Evolutionary conservation across 2,113 vertebrate species (phyloP).

Genomic region (Maccullochella peelii): DNA sequence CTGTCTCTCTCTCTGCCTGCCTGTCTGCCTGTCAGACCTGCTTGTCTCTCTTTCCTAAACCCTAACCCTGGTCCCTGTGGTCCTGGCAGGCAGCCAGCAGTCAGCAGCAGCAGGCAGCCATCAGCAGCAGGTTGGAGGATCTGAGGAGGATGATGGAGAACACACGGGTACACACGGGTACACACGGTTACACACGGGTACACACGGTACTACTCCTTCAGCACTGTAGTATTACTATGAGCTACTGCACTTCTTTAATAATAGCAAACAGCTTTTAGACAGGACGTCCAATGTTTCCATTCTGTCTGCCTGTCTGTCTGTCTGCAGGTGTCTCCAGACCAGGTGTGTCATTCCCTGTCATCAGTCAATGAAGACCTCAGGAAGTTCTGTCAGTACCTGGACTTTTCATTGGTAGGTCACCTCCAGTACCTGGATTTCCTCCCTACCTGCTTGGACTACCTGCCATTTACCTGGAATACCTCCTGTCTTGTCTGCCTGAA

Average conservation of each 20-base stretch:
- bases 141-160: slow-evolving; percentile 43
- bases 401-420: slow-evolving; percentile 47
- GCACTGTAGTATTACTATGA: background rate
- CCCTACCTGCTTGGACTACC: background rate
- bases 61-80: too few species aligned
- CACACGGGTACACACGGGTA: slow-evolving; percentile 50
- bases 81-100: slow-evolving; percentile 45
- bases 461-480: background rate
- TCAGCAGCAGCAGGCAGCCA: slow-evolving; percentile 57
- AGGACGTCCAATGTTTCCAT: too few species aligned
- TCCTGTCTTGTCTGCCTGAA: background rate
- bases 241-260: background rate
- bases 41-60: too few species aligned
- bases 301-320: background rate
- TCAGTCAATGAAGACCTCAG: slow-evolving; percentile 49
- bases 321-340: slow-evolving; percentile 52
- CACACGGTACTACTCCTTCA: background rate
- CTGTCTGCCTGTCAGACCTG: background rate
- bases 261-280: background rate
- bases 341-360: slow-evolving; percentile 50
- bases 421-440: background rate
- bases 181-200: slow-evolving; percentile 28
- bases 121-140: slow-evolving; percentile 58
- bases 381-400: slow-evolving; percentile 55
- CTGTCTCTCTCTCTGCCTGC: background rate